phyloP scores from a whole-genome alignment of 2,888 invertebrate genomes.

The Tolmerus cingulatus region DNA sequence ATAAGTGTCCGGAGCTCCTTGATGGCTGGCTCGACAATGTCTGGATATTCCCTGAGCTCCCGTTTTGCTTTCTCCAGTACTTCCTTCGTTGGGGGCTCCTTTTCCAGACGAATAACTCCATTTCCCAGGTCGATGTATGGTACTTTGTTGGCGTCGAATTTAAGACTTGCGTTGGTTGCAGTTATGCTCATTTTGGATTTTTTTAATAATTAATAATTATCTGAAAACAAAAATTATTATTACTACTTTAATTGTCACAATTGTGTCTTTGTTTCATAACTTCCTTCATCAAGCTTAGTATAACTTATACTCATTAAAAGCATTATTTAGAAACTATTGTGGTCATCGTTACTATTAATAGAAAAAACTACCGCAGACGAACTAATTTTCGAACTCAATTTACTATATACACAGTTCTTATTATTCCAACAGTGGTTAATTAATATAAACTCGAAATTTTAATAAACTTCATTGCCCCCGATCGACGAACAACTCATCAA shows the following conservation, averaged over 20 bases:
- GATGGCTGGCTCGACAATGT: slow-evolving; percentile 69
- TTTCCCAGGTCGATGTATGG: slow-evolving; percentile 72
- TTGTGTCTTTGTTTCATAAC: neutral
- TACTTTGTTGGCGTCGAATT: slow-evolving; percentile 66
- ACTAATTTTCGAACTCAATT: neutral
- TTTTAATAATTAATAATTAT: neutral
- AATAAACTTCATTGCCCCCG: neutral
- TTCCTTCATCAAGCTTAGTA: neutral
- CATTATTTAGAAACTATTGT: neutral
- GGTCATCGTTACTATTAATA: neutral
- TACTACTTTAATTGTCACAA: neutral
- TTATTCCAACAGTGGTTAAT: neutral
- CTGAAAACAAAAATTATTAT: neutral
- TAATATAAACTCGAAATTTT: too few relatives aligned
- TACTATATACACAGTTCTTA: neutral
- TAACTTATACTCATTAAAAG: neutral
- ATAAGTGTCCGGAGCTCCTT: slow-evolving; percentile 66
- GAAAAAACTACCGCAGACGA: too few relatives aligned
- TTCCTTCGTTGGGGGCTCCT: slow-evolving; percentile 67
- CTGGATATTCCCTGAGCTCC: slow-evolving; percentile 77
- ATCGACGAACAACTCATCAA: neutral
- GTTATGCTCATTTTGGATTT: neutral
- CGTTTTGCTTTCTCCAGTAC: slow-evolving; percentile 70
- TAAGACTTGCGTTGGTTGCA: slow-evolving; percentile 44
- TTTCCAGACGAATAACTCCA: slow-evolving; percentile 70